Conservation (phyloP, 1,140 invertebrate species). For the Conus ventricosus region DNA sequence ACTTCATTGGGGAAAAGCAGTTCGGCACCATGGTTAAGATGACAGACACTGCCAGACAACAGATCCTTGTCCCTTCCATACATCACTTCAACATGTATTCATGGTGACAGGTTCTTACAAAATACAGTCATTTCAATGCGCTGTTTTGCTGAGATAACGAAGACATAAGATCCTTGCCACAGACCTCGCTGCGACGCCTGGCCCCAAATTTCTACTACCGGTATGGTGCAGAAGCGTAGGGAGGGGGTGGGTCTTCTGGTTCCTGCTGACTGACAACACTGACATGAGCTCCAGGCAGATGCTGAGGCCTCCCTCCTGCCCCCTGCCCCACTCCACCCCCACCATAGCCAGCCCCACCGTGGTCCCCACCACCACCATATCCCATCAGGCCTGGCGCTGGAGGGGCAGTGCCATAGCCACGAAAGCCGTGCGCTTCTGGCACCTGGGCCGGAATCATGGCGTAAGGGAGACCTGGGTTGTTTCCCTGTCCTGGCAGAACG, state of each 20-base stretch:
- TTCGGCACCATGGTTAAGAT: too few relatives aligned
- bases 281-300: constrained; percentile 21
- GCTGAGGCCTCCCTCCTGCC: not conserved
- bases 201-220: not conserved
- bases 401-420: constrained; percentile 22
- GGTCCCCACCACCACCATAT: not conserved
- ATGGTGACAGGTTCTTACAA: too few relatives aligned
- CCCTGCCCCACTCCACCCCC: not conserved
- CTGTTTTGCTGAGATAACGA: too few relatives aligned
- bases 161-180: too few relatives aligned
- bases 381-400: not conserved
- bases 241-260: constrained; percentile 27
- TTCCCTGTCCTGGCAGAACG: not conserved
- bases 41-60: too few relatives aligned
- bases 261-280: not conserved
- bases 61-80: too few relatives aligned
- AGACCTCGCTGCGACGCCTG: too few relatives aligned
- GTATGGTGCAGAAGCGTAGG: not conserved
- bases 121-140: too few relatives aligned
- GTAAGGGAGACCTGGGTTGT: constrained; percentile 24
- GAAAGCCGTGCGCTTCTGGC: constrained; percentile 33
- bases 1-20: too few relatives aligned
- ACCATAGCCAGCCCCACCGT: too few relatives aligned
- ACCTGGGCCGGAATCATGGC: constrained; percentile 31
- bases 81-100: too few relatives aligned